A percentile compares a stretch with the other conserved stretches of the same genome.
These are phyloP conservation scores for Typhlomys cinereus DNA, from an alignment of 2,113 vertebrate genomes.

Conservation along the genomic window DNA sequence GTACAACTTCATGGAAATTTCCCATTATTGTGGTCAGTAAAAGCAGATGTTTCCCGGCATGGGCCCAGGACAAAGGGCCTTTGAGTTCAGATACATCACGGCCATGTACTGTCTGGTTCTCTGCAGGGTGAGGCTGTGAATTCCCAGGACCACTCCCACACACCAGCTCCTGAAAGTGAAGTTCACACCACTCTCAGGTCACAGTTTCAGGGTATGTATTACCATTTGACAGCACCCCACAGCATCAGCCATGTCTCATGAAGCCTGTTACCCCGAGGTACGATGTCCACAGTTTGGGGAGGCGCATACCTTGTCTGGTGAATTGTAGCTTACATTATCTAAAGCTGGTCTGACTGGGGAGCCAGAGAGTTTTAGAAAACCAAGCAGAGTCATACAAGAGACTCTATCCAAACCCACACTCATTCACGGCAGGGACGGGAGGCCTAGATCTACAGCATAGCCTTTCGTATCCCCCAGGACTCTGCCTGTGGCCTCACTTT, in stretches of 20 bases:
- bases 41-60: neutral
- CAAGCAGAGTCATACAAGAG: neutral
- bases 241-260: fast-evolving
- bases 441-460: neutral
- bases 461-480: neutral
- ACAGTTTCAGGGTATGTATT: neutral
- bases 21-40: too few relatives aligned
- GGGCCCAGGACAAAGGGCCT: neutral
- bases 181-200: neutral
- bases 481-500: neutral
- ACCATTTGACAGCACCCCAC: neutral
- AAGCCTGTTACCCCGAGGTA: neutral
- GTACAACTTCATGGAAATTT: neutral
- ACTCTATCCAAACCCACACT: neutral
- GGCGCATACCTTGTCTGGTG: neutral
- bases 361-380: neutral
- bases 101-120: neutral
- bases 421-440: constrained; percentile 31
- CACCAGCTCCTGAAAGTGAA: neutral
- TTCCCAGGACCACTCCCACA: neutral
- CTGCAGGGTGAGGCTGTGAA: neutral
- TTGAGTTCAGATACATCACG: neutral
- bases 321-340: neutral
- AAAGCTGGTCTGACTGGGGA: neutral
- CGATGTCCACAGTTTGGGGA: neutral